phyloP scores from a whole-genome alignment of 2,113 vertebrate genomes.

The Pseudopodoces humilis region DNA sequence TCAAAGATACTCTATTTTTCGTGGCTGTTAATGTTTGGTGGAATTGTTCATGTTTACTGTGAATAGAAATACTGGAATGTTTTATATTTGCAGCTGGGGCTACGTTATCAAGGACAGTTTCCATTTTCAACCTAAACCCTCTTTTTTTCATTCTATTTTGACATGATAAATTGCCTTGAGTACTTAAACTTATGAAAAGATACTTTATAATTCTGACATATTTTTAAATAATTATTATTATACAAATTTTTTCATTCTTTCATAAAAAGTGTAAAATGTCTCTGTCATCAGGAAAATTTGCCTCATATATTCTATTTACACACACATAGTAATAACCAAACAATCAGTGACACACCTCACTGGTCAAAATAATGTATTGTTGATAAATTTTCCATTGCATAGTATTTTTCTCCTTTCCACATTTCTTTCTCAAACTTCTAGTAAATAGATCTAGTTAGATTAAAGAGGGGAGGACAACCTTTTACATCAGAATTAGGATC shows the following conservation, averaged over 20 bases:
- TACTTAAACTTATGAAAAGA: neutral
- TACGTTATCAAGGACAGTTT: neutral
- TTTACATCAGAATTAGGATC: neutral
- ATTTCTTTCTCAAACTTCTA: neutral
- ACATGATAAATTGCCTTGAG: neutral
- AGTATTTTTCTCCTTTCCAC: neutral
- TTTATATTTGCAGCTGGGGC: neutral
- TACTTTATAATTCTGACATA: neutral
- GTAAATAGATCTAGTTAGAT: neutral
- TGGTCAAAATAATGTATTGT: neutral
- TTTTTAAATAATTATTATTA: neutral
- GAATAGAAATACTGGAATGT: neutral
- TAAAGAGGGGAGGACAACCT: neutral
- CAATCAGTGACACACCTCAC: neutral
- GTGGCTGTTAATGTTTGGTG: neutral
- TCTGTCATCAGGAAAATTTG: neutral
- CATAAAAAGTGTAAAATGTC: rapidly evolving
- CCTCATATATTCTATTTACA: neutral
- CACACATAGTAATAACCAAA: neutral
- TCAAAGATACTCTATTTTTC: neutral
- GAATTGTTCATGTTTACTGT: neutral
- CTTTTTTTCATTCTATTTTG: neutral
- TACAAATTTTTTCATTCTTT: neutral
- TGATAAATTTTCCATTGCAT: neutral
- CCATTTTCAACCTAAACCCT: neutral